phyloP scores from a whole-genome alignment of 2,113 vertebrate genomes.

The Nanorana parkeri region DNA sequence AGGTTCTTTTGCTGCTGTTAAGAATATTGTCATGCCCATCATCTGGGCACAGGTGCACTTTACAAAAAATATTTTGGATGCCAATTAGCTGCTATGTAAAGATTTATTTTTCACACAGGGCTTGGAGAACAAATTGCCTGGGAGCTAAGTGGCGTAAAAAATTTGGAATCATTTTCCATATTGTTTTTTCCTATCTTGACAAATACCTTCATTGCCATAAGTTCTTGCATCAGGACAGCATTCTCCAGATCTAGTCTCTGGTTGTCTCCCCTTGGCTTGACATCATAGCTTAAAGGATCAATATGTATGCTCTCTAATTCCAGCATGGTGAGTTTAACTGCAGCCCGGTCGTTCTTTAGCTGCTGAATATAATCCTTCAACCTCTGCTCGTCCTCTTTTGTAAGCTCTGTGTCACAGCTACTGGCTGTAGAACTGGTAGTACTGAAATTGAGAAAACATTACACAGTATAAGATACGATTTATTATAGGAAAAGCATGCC shows the following conservation, averaged over 20 bases:
- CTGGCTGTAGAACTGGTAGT: slow-evolving; percentile 89
- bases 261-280: slow-evolving; percentile 82
- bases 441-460: slow-evolving; percentile 64
- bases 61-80: too few relatives aligned
- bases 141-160: too few relatives aligned
- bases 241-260: slow-evolving; percentile 88
- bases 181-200: too few relatives aligned
- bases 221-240: slow-evolving; percentile 88
- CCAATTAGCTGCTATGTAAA: too few relatives aligned
- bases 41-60: too few relatives aligned
- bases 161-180: not conserved
- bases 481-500: not conserved
- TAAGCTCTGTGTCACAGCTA: slow-evolving; percentile 86
- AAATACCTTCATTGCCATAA: slow-evolving; percentile 92
- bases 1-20: too few relatives aligned
- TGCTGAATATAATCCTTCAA: slow-evolving; percentile 88
- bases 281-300: slow-evolving; percentile 83
- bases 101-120: too few relatives aligned
- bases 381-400: slow-evolving; percentile 85
- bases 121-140: too few relatives aligned
- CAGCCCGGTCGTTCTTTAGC: slow-evolving; percentile 85
- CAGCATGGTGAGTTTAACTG: slow-evolving; percentile 86
- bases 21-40: too few relatives aligned
- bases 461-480: not conserved
- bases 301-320: slow-evolving; percentile 88